Base-by-base conservation (phyloP, 2,113 vertebrate genomes). In the Indicator indicator region DNA sequence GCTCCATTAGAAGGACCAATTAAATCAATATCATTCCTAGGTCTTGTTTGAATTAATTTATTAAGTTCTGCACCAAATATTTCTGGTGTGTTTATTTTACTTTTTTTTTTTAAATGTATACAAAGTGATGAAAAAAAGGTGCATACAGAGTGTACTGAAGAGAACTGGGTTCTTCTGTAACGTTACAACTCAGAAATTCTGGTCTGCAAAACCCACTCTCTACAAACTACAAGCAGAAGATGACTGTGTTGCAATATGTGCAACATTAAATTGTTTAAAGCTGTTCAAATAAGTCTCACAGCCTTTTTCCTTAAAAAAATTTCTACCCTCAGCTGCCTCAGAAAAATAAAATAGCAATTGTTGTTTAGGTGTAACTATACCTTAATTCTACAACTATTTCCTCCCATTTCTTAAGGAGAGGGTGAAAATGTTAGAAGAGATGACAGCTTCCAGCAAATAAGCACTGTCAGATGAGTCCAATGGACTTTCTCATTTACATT, bases 221-320 rank as follows among this genome's bases (percentile, higher is more conserved):
- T 38, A 58, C 48, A 46, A 70, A 63, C 50, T 79, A 42, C 42
- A 89, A 54, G 40, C 19, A 80, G 68, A 78, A 78, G 50, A 72
- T 0, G 19, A 69, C 26, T 64, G 36, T 50, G 60, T 9, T 95
- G 85, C 54, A 92, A 80, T 73, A 67, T 40, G 32, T 4, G 11
- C 67, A 82, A 27, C 28, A 59, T 36, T 86, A 48, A 79, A 86
- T 77, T 84, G 74, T 38, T 86, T 83, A 89, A 95, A 94, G 64
- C 40, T 85, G 70, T 58, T 75, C 80, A 95, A 89, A 10, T 40
- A 62, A 72, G 64, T 27, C 58, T 72, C 59, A 36, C 9, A 79
- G 64, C 30, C 46, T 65, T 94, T 87, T 84, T 81, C 52, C 71
- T 94, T 84, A 93, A 70, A 94, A 94, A 71, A 40, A 77, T 89